Percentiles rank a stretch among this genome's conserved stretches.
phyloP scores from a whole-genome alignment of 1,140 invertebrate genomes.

The Lutraria rhynchaena region DNA sequence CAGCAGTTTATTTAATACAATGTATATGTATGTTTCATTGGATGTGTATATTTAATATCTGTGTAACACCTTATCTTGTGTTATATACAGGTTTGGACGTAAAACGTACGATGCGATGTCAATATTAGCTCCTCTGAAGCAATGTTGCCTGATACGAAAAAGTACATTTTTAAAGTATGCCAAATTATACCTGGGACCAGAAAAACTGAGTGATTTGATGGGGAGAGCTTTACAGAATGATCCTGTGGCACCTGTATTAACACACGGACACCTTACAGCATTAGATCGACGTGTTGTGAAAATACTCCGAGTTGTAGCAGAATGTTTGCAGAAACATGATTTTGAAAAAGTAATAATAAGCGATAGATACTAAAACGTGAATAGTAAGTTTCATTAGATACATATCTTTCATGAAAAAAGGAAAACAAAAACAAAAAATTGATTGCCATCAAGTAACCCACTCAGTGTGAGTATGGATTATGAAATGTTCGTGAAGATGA shows the following conservation, averaged over 20 bases:
- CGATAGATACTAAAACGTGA: constrained; percentile 14
- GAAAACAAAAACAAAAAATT: too few species aligned
- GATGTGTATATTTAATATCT: too few species aligned
- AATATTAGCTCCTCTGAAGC: constrained; percentile 35
- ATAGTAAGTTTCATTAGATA: too few species aligned
- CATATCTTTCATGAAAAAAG: too few species aligned
- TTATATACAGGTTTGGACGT: constrained; percentile 36
- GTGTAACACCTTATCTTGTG: neutral
- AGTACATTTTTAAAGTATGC: constrained; percentile 39
- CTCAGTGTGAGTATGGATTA: too few species aligned
- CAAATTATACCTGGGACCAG: constrained; percentile 39
- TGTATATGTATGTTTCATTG: too few species aligned
- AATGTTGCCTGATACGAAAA: constrained; percentile 46
- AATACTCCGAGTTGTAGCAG: constrained; percentile 14
- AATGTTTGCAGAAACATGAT: neutral
- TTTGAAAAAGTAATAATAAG: neutral
- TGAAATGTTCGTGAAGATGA: too few species aligned
- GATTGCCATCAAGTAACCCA: too few species aligned
- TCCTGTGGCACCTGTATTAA: constrained; percentile 22
- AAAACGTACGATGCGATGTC: constrained; percentile 35
- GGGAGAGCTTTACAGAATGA: constrained; percentile 12
- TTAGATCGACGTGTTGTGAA: constrained; percentile 27
- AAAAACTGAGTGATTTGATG: constrained; percentile 20
- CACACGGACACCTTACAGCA: constrained; percentile 15
- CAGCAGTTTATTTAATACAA: too few species aligned